Base-by-base conservation (phyloP, 2,888 invertebrate species). In the Portevinia maculata region DNA sequence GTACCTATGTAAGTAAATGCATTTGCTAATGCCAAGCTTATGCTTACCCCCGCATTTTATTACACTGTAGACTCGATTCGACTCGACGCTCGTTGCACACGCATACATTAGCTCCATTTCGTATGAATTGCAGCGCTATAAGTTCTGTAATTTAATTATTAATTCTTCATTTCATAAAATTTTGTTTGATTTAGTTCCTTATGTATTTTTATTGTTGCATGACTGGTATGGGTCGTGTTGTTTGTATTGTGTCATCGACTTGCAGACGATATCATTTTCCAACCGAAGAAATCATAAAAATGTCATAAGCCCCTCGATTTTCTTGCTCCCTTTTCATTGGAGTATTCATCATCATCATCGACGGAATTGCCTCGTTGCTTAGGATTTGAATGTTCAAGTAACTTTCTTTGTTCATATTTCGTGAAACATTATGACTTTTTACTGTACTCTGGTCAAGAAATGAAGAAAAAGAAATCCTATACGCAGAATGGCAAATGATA, bases 221-320 rank as follows among this genome's bases (percentile, higher is more conserved):
- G 48, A 11, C 2, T 13, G 11, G 39, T 7, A 13, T 7, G 39
- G 17, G 1, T 15, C 21, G 15, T 59, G 13, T n/a, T n/a, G n/a
- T 32, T 11, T 24, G n/a, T n/a, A n/a, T 19, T 32, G 19, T 28
- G 48, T 55, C 53, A 24, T 21, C 64, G 15, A 32, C 60, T 44
- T n/a, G 21, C 62, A 71, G 83, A 78, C 78, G 60, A 73, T 73
- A 83, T 83, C 78, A 73, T 67, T 78, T 83, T 83, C 67, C 78
- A 83, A 75, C 19, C 67, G 44, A 74, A 73, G 85, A 85, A 85
- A 84, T 84, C 85, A 84, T 85, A 85, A 85, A 85, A 85, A 85
- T 85, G 85, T 84, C 76, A 74, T 84, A 85, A 85, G 84, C 84
- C 84, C 84, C 84, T 85, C 84, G 79, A 84, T 84, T 79, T 69